Evolutionary conservation across 2,113 vertebrate species (phyloP).

Genomic region (Eurypyga helias): DNA sequence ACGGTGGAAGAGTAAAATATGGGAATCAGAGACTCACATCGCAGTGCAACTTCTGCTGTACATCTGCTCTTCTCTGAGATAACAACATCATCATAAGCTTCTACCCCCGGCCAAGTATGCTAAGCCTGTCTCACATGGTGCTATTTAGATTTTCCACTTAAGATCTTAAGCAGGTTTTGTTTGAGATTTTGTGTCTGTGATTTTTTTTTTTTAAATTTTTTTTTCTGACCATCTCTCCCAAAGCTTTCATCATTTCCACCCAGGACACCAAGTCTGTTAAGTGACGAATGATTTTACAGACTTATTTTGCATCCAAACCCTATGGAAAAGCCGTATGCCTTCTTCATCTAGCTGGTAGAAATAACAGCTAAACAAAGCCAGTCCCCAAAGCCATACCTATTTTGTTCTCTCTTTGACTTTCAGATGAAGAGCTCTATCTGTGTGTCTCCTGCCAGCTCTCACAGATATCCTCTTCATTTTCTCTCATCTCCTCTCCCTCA

Average conservation of each 20-base stretch:
- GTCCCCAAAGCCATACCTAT: background rate
- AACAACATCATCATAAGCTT: background rate
- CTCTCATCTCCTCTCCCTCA: background rate
- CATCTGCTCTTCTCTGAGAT: background rate
- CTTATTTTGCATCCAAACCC: background rate
- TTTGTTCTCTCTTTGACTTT: background rate
- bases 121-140: background rate
- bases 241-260: background rate
- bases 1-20: background rate
- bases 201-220: background rate
- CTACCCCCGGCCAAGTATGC: too few relatives aligned
- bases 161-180: background rate
- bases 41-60: background rate
- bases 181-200: background rate
- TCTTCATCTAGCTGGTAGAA: background rate
- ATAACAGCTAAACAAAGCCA: background rate
- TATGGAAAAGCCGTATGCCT: background rate
- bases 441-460: background rate
- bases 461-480: background rate
- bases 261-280: background rate
- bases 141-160: background rate
- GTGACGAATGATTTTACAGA: background rate
- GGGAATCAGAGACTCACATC: background rate
- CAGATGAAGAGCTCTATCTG: background rate
- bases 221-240: background rate